phyloP scores from a whole-genome alignment of 2,113 vertebrate species.

The Heterochromis multidens region DNA sequence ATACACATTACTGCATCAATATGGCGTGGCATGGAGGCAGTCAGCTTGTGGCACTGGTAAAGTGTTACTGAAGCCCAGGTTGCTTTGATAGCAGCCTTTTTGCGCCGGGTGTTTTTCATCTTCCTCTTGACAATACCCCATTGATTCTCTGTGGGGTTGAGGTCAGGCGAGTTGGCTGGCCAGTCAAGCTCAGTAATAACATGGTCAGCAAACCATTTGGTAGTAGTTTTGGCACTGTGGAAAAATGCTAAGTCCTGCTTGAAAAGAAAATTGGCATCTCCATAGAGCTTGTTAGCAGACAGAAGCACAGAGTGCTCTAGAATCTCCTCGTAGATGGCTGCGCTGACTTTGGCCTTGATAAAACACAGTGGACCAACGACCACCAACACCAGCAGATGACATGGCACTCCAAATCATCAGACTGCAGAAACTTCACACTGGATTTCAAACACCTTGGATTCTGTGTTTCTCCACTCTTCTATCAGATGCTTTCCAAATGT shows the following conservation, averaged over 20 bases:
- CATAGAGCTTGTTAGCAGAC: neutral
- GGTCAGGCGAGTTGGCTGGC: neutral
- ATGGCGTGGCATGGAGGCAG: no score
- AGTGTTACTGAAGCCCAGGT: neutral
- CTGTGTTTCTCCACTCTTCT: no score
- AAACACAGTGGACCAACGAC: no score
- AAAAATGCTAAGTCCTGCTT: neutral
- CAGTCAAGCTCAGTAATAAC: neutral
- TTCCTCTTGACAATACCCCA: fast-evolving
- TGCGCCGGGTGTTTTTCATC: neutral
- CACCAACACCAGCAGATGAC: no score
- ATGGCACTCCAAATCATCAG: no score
- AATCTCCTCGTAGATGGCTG: neutral
- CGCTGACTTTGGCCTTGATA: no score
- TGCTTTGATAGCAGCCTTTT: neutral
- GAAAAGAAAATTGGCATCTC: neutral
- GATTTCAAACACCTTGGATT: no score
- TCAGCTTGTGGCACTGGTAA: neutral
- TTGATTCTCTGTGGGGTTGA: neutral
- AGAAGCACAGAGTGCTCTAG: no score
- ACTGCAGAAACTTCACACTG: no score
- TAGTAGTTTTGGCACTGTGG: neutral
- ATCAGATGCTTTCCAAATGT: no score
- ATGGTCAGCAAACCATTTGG: neutral
- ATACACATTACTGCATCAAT: neutral